Conservation (phyloP, 2,113 vertebrate genomes). For the Phyllostomus hastatus region DNA sequence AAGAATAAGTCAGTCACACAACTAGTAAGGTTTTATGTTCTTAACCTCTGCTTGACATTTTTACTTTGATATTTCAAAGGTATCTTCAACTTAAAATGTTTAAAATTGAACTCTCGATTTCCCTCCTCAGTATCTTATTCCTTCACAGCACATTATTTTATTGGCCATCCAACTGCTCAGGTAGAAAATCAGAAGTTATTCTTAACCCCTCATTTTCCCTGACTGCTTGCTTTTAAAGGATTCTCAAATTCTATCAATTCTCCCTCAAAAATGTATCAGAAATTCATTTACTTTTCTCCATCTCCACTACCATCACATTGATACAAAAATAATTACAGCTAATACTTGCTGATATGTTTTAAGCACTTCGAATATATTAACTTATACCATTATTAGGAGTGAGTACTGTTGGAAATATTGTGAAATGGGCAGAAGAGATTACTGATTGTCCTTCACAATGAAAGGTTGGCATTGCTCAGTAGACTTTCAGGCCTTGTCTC, state of each 20-base stretch:
- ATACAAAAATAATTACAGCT: neutral
- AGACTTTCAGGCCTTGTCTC: neutral
- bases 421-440: neutral
- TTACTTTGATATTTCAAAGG: conserved; percentile 11
- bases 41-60: neutral
- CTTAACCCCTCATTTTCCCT: neutral
- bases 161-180: neutral
- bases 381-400: neutral
- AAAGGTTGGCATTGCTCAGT: neutral
- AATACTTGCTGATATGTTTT: neutral
- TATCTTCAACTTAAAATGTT: neutral
- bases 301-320: neutral
- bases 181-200: neutral
- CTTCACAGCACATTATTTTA: neutral
- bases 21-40: neutral
- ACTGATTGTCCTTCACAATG: neutral
- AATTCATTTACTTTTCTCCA: neutral
- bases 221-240: neutral
- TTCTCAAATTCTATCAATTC: neutral
- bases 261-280: neutral
- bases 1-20: neutral
- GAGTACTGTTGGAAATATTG: neutral
- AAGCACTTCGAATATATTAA: neutral
- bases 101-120: neutral
- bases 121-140: neutral